These are phyloP conservation scores for Drosophila affinis DNA, from an alignment of 2,888 invertebrate genomes.

Conservation along the genomic window DNA sequence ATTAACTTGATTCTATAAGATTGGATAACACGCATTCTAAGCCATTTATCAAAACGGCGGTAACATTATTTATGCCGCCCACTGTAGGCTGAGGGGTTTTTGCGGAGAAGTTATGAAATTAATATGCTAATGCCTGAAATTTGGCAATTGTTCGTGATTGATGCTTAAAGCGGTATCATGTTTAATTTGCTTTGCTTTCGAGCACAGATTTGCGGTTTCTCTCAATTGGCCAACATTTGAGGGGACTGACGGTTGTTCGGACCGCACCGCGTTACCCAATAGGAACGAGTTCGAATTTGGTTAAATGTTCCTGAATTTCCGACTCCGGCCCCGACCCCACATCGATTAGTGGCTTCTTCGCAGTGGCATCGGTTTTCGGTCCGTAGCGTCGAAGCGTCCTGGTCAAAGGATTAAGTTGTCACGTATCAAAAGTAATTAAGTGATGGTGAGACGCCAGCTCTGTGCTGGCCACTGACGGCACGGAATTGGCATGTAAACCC, in stretches of 20 bases:
- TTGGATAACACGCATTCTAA: background rate
- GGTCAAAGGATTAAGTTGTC: conserved; percentile 64
- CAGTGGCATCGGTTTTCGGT: conserved; percentile 44
- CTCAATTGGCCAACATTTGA: conserved; percentile 5
- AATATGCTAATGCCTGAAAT: conserved; percentile 7
- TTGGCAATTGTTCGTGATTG: conserved; percentile 11
- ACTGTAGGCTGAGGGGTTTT: background rate
- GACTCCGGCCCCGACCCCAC: background rate
- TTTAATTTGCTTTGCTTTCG: conserved; percentile 7
- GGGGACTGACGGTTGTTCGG: background rate
- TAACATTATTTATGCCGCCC: background rate
- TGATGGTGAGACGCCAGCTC: conserved; percentile 37
- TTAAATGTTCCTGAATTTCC: conserved; percentile 4
- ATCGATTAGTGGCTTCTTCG: conserved; percentile 27
- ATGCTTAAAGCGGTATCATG: conserved; percentile 1
- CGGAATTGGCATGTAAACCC: conserved; percentile 41
- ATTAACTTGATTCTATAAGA: background rate
- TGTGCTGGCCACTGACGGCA: conserved; percentile 8
- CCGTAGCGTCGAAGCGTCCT: conserved; percentile 16
- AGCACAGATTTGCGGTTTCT: conserved; percentile 18
- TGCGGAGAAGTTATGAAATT: conserved; percentile 2
- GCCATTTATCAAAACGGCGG: background rate
- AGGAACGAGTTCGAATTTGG: background rate
- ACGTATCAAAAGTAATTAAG: conserved; percentile 71
- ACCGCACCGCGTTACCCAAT: background rate